A percentile compares a stretch with the other conserved stretches of the same genome.
These are phyloP conservation scores for Perodicticus potto DNA, from an alignment of 2,797 vertebrate species.

Conservation along the genomic window DNA sequence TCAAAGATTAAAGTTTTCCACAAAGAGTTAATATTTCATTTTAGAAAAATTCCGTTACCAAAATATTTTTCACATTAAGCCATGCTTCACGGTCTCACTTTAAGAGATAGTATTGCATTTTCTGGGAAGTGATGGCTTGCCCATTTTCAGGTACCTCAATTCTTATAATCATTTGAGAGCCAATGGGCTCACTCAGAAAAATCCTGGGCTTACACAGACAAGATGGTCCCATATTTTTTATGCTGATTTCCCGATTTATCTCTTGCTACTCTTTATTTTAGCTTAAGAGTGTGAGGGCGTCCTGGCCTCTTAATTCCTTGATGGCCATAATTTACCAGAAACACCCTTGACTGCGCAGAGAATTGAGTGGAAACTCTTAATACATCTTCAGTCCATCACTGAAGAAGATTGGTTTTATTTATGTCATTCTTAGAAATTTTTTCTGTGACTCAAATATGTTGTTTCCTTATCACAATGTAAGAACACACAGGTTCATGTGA, in stretches of 20 bases:
- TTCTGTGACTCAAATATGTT: conserved; percentile 16
- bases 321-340: conserved; percentile 27
- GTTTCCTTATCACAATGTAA: not conserved
- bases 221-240: not conserved
- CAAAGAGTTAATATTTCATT: not conserved
- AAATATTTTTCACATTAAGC: not conserved
- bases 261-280: not conserved
- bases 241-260: not conserved
- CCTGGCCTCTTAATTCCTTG: conserved; percentile 38
- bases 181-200: conserved; percentile 53
- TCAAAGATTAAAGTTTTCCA: not conserved
- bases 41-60: conserved; percentile 27
- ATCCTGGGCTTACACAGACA: not conserved
- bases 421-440: conserved; percentile 44
- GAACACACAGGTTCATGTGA: conserved; percentile 9
- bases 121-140: not conserved
- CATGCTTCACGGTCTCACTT: not conserved
- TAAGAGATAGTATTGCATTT: not conserved
- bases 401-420: conserved; percentile 67
- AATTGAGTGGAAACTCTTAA: conserved; percentile 13
- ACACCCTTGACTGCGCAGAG: not conserved
- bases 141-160: conserved; percentile 21
- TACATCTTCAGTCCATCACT: conserved; percentile 52
- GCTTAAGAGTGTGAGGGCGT: not conserved
- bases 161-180: not conserved